These are phyloP conservation scores for Fragum fragum DNA, from an alignment of 2,888 invertebrate genomes.

Conservation along the genomic window DNA sequence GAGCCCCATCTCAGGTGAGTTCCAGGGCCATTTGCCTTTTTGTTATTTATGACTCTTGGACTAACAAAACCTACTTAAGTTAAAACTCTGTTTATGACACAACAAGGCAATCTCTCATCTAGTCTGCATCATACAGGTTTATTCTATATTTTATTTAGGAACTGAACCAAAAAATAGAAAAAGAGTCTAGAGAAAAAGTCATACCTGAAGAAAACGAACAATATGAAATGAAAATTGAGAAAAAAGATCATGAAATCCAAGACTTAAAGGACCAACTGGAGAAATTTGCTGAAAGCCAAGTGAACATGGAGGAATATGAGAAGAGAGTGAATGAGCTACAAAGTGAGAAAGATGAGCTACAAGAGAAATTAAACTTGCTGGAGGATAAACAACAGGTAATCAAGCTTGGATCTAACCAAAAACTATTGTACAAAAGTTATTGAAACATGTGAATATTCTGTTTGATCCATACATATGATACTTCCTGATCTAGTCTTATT, in stretches of 20 bases:
- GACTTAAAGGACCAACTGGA: not conserved
- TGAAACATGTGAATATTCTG: too few species aligned
- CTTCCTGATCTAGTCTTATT: too few species aligned
- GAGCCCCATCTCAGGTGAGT: too few species aligned
- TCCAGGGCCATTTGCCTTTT: too few species aligned
- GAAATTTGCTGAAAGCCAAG: not conserved
- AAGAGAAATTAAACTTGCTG: not conserved
- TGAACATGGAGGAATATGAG: not conserved
- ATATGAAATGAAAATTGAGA: not conserved
- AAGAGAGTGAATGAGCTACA: not conserved
- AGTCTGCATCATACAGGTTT: too few species aligned
- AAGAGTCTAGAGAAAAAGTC: not conserved
- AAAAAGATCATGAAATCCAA: not conserved
- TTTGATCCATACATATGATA: too few species aligned
- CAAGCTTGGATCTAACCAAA: not conserved
- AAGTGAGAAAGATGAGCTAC: not conserved
- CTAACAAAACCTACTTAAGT: too few species aligned
- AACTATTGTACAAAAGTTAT: too few species aligned
- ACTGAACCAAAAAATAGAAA: not conserved
- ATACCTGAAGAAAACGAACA: not conserved
- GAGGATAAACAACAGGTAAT: not conserved
- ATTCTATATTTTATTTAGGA: slow-evolving; percentile 3
- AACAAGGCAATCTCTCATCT: too few species aligned
- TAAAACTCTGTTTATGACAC: too few species aligned
- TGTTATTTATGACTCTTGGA: too few species aligned